Conservation (phyloP, 2,113 vertebrate species). For the Thamnophis sirtalis region DNA sequence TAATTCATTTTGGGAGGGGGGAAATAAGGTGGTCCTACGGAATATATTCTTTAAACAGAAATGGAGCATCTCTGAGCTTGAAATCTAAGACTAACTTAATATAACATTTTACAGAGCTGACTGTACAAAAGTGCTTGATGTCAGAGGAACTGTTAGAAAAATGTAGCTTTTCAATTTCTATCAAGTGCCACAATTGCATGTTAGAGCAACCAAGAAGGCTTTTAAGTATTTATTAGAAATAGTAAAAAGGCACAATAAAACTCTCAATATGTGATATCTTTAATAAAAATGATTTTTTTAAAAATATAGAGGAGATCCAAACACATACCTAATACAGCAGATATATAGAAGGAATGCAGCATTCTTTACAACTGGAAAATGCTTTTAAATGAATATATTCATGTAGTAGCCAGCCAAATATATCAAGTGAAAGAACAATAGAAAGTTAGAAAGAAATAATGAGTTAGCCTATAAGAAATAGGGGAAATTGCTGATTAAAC, state of each 20-base stretch:
- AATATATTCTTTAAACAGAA: neutral
- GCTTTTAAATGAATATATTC: neutral
- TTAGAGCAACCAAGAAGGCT: slow-evolving; percentile 47
- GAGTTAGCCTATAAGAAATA: neutral
- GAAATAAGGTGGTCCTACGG: too few species aligned
- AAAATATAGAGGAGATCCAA: slow-evolving; percentile 30
- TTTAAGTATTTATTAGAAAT: slow-evolving; percentile 59
- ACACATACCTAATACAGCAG: slow-evolving; percentile 21
- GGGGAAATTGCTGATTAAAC: too few species aligned
- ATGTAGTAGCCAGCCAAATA: neutral
- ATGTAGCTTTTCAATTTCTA: slow-evolving; percentile 39
- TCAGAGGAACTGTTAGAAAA: slow-evolving; percentile 25
- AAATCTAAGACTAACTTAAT: neutral
- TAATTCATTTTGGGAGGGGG: neutral
- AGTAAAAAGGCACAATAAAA: slow-evolving; percentile 58
- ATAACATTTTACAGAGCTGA: neutral
- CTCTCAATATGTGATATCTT: slow-evolving; percentile 43
- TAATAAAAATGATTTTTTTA: slow-evolving; percentile 50
- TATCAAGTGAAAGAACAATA: neutral
- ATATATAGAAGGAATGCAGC: slow-evolving; percentile 1
- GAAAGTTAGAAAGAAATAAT: neutral
- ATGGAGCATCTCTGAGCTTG: neutral
- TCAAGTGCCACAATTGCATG: slow-evolving; percentile 53
- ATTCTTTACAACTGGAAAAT: neutral
- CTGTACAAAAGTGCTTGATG: slow-evolving; percentile 14